These are phyloP conservation scores for Philopotamus ludificatus DNA, from an alignment of 1,140 invertebrate genomes.

Conservation along the genomic window DNA sequence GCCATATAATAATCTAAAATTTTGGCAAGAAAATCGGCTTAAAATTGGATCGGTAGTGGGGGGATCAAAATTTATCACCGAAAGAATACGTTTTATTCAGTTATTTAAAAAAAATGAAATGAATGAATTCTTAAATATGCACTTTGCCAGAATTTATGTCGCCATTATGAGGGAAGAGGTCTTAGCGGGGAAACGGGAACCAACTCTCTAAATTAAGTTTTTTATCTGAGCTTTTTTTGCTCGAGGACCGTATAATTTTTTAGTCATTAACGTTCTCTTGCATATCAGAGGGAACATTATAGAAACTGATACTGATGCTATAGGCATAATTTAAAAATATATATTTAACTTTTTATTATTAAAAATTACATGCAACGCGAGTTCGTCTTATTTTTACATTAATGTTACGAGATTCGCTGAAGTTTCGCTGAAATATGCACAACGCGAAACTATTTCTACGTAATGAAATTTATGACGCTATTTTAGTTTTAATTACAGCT, in stretches of 20 bases:
- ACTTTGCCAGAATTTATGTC: constrained; percentile 31
- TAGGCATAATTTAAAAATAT: no score
- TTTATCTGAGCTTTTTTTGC: constrained; percentile 30
- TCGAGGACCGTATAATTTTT: constrained; percentile 30
- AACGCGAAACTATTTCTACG: no score
- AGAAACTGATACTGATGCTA: no score
- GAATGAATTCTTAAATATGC: constrained; percentile 24
- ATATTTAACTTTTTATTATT: no score
- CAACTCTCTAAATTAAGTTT: constrained; percentile 34
- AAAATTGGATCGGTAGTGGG: neutral
- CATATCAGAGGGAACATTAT: constrained; percentile 26
- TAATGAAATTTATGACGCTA: no score
- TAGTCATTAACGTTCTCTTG: constrained; percentile 29
- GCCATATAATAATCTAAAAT: no score
- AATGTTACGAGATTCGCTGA: no score
- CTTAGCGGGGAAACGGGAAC: constrained; percentile 10
- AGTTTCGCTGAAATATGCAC: no score
- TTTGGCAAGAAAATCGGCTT: neutral
- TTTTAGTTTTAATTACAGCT: no score
- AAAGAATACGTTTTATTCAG: neutral
- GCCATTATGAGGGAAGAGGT: constrained; percentile 32
- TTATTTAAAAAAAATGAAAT: no score
- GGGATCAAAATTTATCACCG: neutral
- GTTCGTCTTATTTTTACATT: no score
- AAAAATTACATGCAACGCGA: no score